These are phyloP conservation scores for Pluvialis apricaria DNA, from an alignment of 2,113 vertebrate species.

Conservation along the genomic window DNA sequence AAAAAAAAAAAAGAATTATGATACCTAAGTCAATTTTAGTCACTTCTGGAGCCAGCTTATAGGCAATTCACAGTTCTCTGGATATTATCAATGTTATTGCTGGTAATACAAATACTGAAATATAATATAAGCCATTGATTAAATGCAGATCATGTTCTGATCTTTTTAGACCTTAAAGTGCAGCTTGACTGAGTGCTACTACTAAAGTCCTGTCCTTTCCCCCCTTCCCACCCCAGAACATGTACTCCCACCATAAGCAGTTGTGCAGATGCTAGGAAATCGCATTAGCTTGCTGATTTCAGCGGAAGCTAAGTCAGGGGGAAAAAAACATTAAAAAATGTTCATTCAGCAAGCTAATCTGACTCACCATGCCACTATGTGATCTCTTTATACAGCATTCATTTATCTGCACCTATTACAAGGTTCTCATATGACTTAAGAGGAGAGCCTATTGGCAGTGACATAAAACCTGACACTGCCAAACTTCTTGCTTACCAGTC, in stretches of 20 bases:
- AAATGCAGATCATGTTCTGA: neutral
- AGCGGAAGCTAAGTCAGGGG: neutral
- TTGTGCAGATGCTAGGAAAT: neutral
- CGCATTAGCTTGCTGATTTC: neutral
- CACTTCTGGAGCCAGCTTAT: neutral
- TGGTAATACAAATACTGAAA: neutral
- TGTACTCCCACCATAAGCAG: neutral
- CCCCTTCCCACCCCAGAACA: neutral
- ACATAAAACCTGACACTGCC: neutral
- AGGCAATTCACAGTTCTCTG: neutral
- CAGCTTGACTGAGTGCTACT: neutral
- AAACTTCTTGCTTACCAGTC: neutral
- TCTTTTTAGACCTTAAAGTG: neutral
- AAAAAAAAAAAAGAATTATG: neutral
- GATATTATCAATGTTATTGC: neutral
- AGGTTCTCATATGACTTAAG: neutral
- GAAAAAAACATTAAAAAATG: neutral
- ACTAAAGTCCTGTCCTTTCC: neutral
- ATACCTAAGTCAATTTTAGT: neutral
- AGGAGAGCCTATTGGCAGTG: neutral
- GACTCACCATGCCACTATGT: neutral
- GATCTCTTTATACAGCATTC: neutral
- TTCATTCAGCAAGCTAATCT: neutral
- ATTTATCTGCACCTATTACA: neutral
- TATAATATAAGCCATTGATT: neutral